Conservation (phyloP, 2,888 invertebrate genomes). For the Troilus luridus region DNA sequence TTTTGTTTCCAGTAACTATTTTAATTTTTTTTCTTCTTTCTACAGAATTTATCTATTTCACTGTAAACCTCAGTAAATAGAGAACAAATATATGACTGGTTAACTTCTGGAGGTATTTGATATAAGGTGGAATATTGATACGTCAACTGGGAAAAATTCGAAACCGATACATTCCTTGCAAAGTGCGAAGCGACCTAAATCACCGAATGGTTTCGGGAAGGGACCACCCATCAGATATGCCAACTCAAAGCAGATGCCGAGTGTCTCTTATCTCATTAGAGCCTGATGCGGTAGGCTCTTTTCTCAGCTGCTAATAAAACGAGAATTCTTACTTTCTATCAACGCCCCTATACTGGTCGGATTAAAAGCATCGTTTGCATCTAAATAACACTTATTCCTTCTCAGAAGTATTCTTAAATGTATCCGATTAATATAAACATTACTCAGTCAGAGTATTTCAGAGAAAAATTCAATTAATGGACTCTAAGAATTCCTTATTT, state of each 20-base stretch:
- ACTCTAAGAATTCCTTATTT: neutral
- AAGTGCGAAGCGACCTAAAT: slow-evolving; percentile 5
- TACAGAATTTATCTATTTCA: too few relatives aligned
- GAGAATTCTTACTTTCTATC: neutral
- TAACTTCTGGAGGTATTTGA: neutral
- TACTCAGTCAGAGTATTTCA: neutral
- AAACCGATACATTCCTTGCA: neutral
- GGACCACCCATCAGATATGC: neutral
- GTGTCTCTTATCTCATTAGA: neutral
- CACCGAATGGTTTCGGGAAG: neutral
- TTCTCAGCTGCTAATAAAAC: neutral
- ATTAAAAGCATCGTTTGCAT: neutral
- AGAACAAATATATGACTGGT: too few relatives aligned
- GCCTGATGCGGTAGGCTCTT: neutral
- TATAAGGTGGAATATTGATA: neutral
- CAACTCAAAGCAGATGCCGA: neutral
- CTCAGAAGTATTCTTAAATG: neutral
- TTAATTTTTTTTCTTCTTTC: too few relatives aligned
- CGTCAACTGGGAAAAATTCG: neutral
- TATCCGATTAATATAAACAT: neutral
- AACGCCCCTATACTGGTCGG: neutral
- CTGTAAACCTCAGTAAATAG: too few relatives aligned
- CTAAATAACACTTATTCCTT: neutral
- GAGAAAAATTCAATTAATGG: neutral
- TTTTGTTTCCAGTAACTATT: too few relatives aligned